Evolutionary conservation across 2,888 invertebrate species (phyloP), one percentile per base, ranked within the genome.

Genomic region (Sycophila texana): DNA sequence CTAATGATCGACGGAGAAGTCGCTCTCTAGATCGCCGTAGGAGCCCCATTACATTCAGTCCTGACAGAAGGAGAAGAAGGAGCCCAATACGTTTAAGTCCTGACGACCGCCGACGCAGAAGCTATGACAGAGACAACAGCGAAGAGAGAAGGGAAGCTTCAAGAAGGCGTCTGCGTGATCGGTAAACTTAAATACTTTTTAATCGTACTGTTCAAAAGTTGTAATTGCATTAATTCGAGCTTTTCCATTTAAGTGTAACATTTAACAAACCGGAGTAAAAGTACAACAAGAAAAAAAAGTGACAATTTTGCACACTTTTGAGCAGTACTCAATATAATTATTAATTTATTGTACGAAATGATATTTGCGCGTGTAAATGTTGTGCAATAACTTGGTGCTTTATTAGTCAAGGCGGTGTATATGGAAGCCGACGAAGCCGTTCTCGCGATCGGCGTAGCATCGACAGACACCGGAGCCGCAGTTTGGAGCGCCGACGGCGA

Each of bases 391-490:
- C 22, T 67, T 22, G 22, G 30, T 68, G 39, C n/a, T 68, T 75
- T 75, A 13, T 75, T 60, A 75, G 75, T 20, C 60, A 47, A 26
- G 74, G 39, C 39, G 39, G 39, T 7, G 39, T 10, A 20, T n/a
- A 65, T 22, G 71, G 61, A 18, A 57, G 12, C 10, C 65, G 76
- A n/a, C 65, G 90, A 83, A 90, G 88, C 82, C 87, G 90, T 79
- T 89, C 87, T 47, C 87, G 88, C n/a, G 89, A 88, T 74, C 88
- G 89, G 20, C 87, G 84, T 30, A 87, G 87, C 66, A 68, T 78
- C 65, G 87, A 87, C 63, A 85, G 88, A 26, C 75, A 82, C 22
- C 82, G 89, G 72, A 88, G 86, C 47, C 85, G 87, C 47, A 85
- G 86, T 51, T 20, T 66, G 16, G 87, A 87, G 5, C 85, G 87